Evolutionary conservation across 2,888 invertebrate genomes (phyloP).

Genomic region (Meganola albula): DNA sequence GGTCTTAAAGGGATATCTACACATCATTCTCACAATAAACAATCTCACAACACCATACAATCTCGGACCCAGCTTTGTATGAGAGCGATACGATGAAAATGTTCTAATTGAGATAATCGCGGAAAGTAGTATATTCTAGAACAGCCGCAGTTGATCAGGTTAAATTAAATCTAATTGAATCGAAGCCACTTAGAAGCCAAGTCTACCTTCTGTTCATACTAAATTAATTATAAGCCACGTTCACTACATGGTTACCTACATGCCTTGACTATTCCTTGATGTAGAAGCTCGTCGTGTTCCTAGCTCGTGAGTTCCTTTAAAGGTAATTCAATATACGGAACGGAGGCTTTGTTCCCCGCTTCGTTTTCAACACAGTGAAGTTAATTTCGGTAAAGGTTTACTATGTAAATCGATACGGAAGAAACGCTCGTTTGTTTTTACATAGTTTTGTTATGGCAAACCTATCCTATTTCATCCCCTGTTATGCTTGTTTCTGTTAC

Average conservation of each 20-base stretch:
- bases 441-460: constrained; percentile 11
- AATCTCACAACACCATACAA: too few relatives aligned
- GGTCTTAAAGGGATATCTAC: too few relatives aligned
- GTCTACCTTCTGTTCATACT: constrained; percentile 22
- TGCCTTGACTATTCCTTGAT: constrained; percentile 44
- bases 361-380: constrained; percentile 30
- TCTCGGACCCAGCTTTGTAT: too few relatives aligned
- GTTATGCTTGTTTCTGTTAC: too few relatives aligned
- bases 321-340: constrained; percentile 26
- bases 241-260: constrained; percentile 37
- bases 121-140: too few relatives aligned
- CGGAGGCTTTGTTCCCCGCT: constrained; percentile 25
- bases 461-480: too few relatives aligned
- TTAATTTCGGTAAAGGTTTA: constrained; percentile 25
- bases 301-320: too few relatives aligned
- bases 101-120: too few relatives aligned
- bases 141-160: too few relatives aligned
- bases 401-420: constrained; percentile 18
- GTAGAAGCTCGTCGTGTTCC: too few relatives aligned
- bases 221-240: constrained; percentile 48
- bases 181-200: constrained; percentile 32
- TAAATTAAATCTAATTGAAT: constrained; percentile 39
- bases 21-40: too few relatives aligned
- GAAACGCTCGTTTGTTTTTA: constrained; percentile 16
- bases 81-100: too few relatives aligned